A percentile compares a stretch with the other conserved stretches of the same genome.
phyloP scores from a whole-genome alignment of 2,113 vertebrate genomes.

The Macquaria ambigua region DNA sequence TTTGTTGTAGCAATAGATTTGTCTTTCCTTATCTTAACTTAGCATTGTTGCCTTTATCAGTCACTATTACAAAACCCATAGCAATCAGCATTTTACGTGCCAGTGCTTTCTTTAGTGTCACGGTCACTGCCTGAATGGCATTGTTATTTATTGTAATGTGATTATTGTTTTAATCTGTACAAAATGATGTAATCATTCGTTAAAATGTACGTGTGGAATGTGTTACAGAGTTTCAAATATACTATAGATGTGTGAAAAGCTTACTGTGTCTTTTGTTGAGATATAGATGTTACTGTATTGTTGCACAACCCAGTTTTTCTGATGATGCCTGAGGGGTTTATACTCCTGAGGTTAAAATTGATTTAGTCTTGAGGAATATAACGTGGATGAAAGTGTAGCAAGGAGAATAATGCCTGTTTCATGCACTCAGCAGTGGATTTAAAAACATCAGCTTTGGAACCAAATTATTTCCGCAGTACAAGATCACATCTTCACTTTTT shows the following conservation, averaged over 20 bases:
- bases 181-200: background rate
- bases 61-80: conserved; percentile 48
- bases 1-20: conserved; percentile 57
- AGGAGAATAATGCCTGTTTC: conserved; percentile 22
- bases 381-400: conserved; percentile 25
- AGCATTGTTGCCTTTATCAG: conserved; percentile 61
- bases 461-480: conserved; percentile 17
- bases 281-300: conserved; percentile 23
- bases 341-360: conserved; percentile 19
- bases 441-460: conserved; percentile 21
- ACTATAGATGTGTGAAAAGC: background rate
- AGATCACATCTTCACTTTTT: background rate
- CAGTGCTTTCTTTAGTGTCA: conserved; percentile 13
- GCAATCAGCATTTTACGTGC: conserved; percentile 41
- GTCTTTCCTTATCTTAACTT: conserved; percentile 59
- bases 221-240: background rate
- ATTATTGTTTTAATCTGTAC: background rate
- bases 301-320: conserved; percentile 27
- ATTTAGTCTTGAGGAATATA: conserved; percentile 35
- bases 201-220: background rate
- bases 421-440: conserved; percentile 32
- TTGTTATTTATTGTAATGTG: background rate
- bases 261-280: background rate
- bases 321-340: conserved; percentile 23
- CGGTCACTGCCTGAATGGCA: background rate